phyloP scores from a whole-genome alignment of 2,113 vertebrate species.

The Austrofundulus limnaeus region DNA sequence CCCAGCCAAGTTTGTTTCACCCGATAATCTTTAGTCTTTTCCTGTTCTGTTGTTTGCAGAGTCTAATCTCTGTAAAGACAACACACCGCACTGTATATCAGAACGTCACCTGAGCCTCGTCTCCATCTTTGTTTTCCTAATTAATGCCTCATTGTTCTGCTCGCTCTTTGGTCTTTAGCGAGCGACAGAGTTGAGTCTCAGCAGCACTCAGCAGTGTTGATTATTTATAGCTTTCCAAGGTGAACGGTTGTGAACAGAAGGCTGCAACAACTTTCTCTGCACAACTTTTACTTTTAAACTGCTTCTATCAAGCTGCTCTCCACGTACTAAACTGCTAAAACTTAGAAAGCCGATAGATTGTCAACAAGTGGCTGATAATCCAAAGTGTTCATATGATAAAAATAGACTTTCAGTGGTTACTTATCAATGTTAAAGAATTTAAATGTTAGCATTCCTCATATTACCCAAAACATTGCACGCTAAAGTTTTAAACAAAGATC shows the following conservation, averaged over 20 bases:
- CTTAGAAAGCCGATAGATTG: neutral
- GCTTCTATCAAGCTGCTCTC: neutral
- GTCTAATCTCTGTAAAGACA: conserved; percentile 42
- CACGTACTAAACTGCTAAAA: neutral
- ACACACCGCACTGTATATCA: conserved; percentile 26
- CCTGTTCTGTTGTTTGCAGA: conserved; percentile 50
- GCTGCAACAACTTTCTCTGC: neutral
- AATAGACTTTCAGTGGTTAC: too few relatives aligned
- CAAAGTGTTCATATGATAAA: too few relatives aligned
- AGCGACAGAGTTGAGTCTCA: conserved; percentile 25
- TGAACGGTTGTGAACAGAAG: conserved; percentile 3
- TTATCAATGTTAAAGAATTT: too few relatives aligned
- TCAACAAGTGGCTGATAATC: too few relatives aligned
- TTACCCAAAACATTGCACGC: too few relatives aligned
- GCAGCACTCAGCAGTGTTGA: neutral
- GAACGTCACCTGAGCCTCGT: conserved; percentile 28
- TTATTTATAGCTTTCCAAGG: conserved; percentile 17
- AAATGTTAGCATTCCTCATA: too few relatives aligned
- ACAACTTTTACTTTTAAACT: neutral
- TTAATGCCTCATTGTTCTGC: conserved; percentile 23
- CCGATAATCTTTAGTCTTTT: conserved; percentile 40
- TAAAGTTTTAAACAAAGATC: too few relatives aligned
- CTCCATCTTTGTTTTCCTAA: conserved; percentile 11
- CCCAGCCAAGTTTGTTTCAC: conserved; percentile 23
- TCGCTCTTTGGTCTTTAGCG: conserved; percentile 13